Evolutionary conservation across 2,113 vertebrate genomes (phyloP), one percentile per base, ranked within the genome.

Genomic region (Tor tambroides): DNA sequence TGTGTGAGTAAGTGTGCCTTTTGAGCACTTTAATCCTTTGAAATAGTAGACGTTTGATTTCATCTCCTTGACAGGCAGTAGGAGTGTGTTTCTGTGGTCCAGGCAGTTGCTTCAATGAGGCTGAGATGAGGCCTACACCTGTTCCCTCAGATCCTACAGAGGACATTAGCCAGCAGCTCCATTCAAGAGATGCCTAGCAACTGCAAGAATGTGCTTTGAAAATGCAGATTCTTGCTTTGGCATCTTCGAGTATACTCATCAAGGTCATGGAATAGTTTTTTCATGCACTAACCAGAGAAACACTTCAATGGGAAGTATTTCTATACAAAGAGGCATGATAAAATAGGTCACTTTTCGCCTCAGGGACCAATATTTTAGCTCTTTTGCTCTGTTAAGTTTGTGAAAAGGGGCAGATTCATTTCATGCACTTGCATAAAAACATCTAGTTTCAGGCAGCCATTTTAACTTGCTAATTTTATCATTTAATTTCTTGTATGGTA

Each of bases 1-100:
- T 74, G 67, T 84, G 82, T 84, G 67, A 74, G 82, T 84, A 74
- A 84, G 67, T 51, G 82, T 84, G 82, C 32, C 67, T 84, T 84
- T 38, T 26, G 49, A 74, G 67, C 69, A 74, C 69, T 74, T 84
- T 74, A 74, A 59, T 74, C 67, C 82, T 84, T 84, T 84, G 82
- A 84, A 84, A 84, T 35, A 56, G 32, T 56, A 84, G 69, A 84
- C 8, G 49, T 74, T 84, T 84, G 67, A 74, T 84, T 59, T 38
- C 32, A 59, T 84, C 49, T n/a, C 32, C 49, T 56, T 84, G 69
- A 41, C 82, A n/a, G 49, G 49, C 67, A 74, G 30, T 23, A 59
- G 46, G 23, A 72, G 82, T 84, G 49, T 74, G 30, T 72, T 51
- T 51, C 63, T 74, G 49, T 74, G 82, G 69, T 84, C 69, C 30